Evolutionary conservation across 1,140 invertebrate genomes (phyloP).

Genomic region (Halyomorpha halys): DNA sequence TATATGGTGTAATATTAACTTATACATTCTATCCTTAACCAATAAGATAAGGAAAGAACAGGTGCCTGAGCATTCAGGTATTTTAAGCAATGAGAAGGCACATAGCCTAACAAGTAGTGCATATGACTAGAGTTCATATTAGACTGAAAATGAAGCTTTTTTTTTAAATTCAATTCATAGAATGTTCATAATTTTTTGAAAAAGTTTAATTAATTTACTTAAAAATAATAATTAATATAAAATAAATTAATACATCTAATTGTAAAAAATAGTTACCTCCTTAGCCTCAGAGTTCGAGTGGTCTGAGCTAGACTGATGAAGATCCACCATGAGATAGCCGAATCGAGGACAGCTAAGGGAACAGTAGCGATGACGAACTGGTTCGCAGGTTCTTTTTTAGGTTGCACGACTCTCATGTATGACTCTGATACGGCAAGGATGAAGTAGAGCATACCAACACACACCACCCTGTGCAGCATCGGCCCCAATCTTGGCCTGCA

Average conservation of each 20-base stretch:
- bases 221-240: too few relatives aligned
- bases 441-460: constrained; percentile 71
- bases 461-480: constrained; percentile 74
- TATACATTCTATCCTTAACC: too few relatives aligned
- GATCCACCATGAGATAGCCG: constrained; percentile 71
- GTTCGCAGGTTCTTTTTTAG: constrained; percentile 51
- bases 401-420: constrained; percentile 61
- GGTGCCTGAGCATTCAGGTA: too few relatives aligned
- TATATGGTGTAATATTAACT: too few relatives aligned
- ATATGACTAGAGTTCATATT: too few relatives aligned
- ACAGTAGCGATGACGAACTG: constrained; percentile 61
- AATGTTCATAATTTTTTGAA: background rate
- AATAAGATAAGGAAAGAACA: too few relatives aligned
- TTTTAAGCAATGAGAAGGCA: too few relatives aligned
- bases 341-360: constrained; percentile 59
- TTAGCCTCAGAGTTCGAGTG: constrained; percentile 70
- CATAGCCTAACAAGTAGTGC: too few relatives aligned
- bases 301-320: constrained; percentile 82
- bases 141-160: background rate
- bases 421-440: constrained; percentile 70
- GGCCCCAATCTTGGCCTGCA: constrained; percentile 71
- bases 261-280: constrained; percentile 40
- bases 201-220: too few relatives aligned
- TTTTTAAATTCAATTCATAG: background rate
- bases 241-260: background rate